These are phyloP conservation scores for Hesperophylax magnus DNA, from an alignment of 1,140 invertebrate species.

Conservation along the genomic window DNA sequence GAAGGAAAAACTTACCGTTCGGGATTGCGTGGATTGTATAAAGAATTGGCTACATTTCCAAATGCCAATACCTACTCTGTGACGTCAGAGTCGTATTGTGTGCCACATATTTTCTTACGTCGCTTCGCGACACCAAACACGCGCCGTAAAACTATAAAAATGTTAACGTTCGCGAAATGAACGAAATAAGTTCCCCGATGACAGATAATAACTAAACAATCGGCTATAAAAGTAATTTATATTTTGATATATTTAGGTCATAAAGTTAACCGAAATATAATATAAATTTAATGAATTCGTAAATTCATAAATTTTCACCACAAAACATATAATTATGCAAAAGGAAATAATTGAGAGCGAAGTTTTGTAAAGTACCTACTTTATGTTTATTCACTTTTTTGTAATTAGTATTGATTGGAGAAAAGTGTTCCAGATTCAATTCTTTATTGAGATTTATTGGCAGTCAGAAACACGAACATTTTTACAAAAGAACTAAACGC, in stretches of 20 bases:
- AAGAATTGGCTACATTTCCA: too few species aligned
- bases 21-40: too few species aligned
- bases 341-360: background rate
- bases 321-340: background rate
- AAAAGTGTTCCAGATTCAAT: background rate
- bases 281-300: background rate
- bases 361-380: background rate
- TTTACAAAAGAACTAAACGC: background rate
- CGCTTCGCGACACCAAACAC: constrained; percentile 2
- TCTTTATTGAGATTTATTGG: constrained; percentile 14
- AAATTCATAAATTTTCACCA: constrained; percentile 23
- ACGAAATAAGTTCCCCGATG: constrained; percentile 2
- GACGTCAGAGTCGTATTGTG: too few species aligned
- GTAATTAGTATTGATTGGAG: constrained; percentile 1
- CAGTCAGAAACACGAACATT: constrained; percentile 6
- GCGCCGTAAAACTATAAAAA: constrained; percentile 25
- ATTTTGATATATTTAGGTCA: background rate
- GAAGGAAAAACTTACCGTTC: too few species aligned
- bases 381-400: background rate
- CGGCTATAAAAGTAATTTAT: constrained; percentile 24
- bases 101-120: constrained; percentile 2
- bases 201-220: constrained; percentile 19
- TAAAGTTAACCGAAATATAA: constrained; percentile 12
- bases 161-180: constrained; percentile 15
- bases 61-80: too few species aligned